Evolutionary conservation across 1,140 invertebrate genomes (phyloP).

Genomic region (Apocrypta bakeri): DNA sequence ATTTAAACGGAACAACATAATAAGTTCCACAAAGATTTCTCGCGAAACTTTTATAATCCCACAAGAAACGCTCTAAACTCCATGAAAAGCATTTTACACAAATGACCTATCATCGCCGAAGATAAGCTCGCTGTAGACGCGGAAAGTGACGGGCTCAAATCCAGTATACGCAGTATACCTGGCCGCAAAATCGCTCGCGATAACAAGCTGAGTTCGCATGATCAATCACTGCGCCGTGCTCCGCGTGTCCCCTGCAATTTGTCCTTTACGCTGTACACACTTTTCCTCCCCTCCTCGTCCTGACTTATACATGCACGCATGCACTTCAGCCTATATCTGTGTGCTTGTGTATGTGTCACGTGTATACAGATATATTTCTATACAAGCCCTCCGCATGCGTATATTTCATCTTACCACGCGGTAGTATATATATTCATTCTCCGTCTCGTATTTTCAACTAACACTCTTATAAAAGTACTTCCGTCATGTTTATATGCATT

Average conservation of each 20-base stretch:
- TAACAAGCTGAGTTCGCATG: slow-evolving; percentile 39
- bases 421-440: background rate
- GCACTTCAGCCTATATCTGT: background rate
- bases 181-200: background rate
- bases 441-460: slow-evolving; percentile 1
- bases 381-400: too few relatives aligned
- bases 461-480: background rate
- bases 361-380: background rate
- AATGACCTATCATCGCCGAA: background rate
- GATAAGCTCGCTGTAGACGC: background rate
- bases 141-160: background rate
- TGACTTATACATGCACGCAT: background rate
- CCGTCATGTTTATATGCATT: background rate
- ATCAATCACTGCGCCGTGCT: slow-evolving; percentile 26
- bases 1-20: too few relatives aligned
- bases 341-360: background rate
- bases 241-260: slow-evolving; percentile 18
- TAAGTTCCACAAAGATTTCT: too few relatives aligned
- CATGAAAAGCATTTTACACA: too few relatives aligned
- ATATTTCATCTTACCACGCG: background rate
- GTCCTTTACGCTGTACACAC: too few relatives aligned
- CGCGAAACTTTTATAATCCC: too few relatives aligned
- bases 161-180: too few relatives aligned
- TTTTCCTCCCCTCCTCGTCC: too few relatives aligned
- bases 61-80: too few relatives aligned